phyloP scores from a whole-genome alignment of 2,888 invertebrate species.

The Sesia bembeciformis region DNA sequence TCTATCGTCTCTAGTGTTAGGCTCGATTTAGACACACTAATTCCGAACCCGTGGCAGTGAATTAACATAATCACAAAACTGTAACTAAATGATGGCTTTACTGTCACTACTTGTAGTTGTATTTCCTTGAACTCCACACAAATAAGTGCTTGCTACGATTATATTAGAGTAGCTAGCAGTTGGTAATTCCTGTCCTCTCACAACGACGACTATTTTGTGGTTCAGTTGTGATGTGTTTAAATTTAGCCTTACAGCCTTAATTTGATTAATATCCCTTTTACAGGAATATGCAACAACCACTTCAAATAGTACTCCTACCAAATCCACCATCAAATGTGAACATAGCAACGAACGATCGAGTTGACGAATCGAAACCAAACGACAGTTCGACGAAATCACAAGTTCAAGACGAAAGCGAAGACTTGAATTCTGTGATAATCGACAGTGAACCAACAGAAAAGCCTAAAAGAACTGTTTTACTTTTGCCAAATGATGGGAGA shows the following conservation, averaged over 20 bases:
- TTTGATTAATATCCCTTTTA: not conserved
- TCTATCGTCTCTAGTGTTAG: too few species aligned
- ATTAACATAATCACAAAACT: too few species aligned
- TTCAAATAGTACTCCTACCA: slow-evolving; percentile 37
- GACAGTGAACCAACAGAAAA: slow-evolving; percentile 25
- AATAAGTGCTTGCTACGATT: too few species aligned
- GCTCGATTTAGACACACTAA: too few species aligned
- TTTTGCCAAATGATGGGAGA: slow-evolving; percentile 30
- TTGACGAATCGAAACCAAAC: slow-evolving; percentile 10
- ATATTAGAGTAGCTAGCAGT: too few species aligned
- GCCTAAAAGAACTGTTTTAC: slow-evolving; percentile 21
- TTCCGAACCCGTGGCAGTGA: too few species aligned
- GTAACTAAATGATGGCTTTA: too few species aligned
- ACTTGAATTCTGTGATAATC: slow-evolving; percentile 37
- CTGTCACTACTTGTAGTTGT: too few species aligned
- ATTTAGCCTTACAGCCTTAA: not conserved
- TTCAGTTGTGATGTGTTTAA: too few species aligned
- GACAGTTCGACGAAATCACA: not conserved
- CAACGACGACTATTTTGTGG: too few species aligned
- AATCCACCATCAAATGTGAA: slow-evolving; percentile 9
- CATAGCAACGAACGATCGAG: not conserved
- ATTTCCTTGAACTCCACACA: too few species aligned
- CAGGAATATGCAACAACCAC: slow-evolving; percentile 14
- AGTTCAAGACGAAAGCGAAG: slow-evolving; percentile 20
- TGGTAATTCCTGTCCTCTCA: too few species aligned